phyloP scores from a whole-genome alignment of 1,140 invertebrate species.

The Listronotus bonariensis region DNA sequence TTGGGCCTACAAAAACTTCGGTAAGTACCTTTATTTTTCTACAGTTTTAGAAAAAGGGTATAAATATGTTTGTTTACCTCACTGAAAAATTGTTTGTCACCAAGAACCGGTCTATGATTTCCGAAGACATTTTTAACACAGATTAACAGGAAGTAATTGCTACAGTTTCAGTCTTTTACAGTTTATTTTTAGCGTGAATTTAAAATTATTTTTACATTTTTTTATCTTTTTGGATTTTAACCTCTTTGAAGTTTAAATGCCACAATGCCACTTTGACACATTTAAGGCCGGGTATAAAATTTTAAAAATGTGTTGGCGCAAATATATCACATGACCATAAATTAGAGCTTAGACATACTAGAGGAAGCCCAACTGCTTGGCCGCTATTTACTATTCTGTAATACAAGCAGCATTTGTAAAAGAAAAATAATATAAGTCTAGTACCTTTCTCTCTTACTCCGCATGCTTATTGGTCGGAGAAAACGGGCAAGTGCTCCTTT shows the following conservation, averaged over 20 bases:
- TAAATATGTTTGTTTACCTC: constrained; percentile 18
- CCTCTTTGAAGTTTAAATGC: neutral
- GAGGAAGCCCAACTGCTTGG: no score
- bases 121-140: neutral
- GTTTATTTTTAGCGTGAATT: neutral
- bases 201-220: neutral
- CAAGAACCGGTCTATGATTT: constrained; percentile 3
- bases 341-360: no score
- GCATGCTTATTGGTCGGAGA: no score
- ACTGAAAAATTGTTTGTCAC: constrained; percentile 18
- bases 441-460: no score
- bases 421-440: no score
- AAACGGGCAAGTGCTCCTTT: no score
- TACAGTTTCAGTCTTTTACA: constrained; percentile 3
- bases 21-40: neutral
- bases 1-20: constrained; percentile 55
- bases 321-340: no score
- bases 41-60: constrained; percentile 7
- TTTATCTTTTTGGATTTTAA: constrained; percentile 4
- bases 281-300: no score
- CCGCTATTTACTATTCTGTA: no score
- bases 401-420: no score
- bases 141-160: neutral
- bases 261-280: no score
- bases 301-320: no score